Percentiles rank a stretch among this genome's conserved stretches.
These are phyloP conservation scores for Onychostoma macrolepis DNA, from an alignment of 2,113 vertebrate genomes.

Conservation along the genomic window DNA sequence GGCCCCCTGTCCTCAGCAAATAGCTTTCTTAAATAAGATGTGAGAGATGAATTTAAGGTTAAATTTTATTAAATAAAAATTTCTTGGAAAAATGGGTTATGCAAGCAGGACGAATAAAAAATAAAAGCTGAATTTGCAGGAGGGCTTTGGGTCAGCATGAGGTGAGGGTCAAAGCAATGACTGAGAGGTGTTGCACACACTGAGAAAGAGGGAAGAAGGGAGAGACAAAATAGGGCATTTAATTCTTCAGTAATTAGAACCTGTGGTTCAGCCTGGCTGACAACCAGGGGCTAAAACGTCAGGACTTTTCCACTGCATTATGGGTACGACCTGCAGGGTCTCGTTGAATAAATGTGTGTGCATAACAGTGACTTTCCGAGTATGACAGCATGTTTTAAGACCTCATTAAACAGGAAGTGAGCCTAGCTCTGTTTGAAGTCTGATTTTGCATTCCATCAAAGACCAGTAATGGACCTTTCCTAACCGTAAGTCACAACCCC, in stretches of 20 bases:
- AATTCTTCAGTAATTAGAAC: background rate
- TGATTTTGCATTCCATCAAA: constrained; percentile 34
- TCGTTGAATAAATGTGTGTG: background rate
- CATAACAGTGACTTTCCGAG: background rate
- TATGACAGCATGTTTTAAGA: constrained; percentile 12
- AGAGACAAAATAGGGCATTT: background rate
- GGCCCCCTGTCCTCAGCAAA: constrained; percentile 8
- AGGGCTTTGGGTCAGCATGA: background rate
- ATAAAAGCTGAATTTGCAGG: background rate
- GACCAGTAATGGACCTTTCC: constrained; percentile 31
- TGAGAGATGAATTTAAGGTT: constrained; percentile 1
- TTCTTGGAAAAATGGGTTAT: background rate
- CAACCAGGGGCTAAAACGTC: background rate
- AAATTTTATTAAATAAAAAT: background rate
- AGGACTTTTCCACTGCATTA: constrained; percentile 11
- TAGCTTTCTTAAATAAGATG: constrained; percentile 6
- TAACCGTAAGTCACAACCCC: constrained; percentile 19
- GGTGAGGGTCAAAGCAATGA: background rate
- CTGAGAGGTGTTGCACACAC: background rate
- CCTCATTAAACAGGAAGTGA: constrained; percentile 36
- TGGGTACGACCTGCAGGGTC: background rate
- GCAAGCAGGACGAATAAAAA: background rate
- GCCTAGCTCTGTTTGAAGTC: constrained; percentile 1
- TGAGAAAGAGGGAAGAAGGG: background rate
- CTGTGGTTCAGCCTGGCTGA: background rate